phyloP scores from a whole-genome alignment of 1,140 invertebrate genomes.

The Monomorium pharaonis region DNA sequence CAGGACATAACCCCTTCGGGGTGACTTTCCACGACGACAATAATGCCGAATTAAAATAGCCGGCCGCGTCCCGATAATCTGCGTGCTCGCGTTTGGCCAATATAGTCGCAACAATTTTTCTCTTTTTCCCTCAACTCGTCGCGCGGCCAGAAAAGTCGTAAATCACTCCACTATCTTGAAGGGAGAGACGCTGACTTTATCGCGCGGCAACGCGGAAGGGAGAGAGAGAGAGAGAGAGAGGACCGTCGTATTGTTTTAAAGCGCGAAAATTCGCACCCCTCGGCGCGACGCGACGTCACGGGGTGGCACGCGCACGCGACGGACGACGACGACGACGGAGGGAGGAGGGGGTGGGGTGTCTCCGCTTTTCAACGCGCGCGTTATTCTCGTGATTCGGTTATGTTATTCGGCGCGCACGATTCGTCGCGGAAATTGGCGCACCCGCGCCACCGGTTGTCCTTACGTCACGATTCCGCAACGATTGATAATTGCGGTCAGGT shows the following conservation, averaged over 20 bases:
- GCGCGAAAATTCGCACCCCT: constrained; percentile 61
- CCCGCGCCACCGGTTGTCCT: background rate
- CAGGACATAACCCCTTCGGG: background rate
- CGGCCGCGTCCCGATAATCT: background rate
- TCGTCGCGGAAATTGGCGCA: constrained; percentile 16
- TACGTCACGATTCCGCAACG: background rate
- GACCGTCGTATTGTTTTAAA: constrained; percentile 61
- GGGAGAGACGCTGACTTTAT: constrained; percentile 27
- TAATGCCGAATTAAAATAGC: background rate
- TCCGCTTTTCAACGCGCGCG: constrained; percentile 35
- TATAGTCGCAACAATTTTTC: constrained; percentile 13
- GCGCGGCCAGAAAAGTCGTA: constrained; percentile 26
- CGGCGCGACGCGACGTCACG: constrained; percentile 6
- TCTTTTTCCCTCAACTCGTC: constrained; percentile 1
- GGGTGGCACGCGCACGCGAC: constrained; percentile 15
- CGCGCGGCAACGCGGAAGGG: background rate
- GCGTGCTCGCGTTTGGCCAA: background rate
- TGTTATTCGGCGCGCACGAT: constrained; percentile 19
- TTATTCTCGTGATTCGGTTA: constrained; percentile 44
- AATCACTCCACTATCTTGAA: constrained; percentile 42
- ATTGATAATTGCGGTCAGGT: background rate
- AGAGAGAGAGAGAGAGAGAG: background rate
- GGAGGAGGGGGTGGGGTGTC: too few species aligned
- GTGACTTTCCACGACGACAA: background rate
- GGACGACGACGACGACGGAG: too few species aligned